Base-by-base conservation (phyloP, 2,888 invertebrate species). In the Spisula subtruncata region DNA sequence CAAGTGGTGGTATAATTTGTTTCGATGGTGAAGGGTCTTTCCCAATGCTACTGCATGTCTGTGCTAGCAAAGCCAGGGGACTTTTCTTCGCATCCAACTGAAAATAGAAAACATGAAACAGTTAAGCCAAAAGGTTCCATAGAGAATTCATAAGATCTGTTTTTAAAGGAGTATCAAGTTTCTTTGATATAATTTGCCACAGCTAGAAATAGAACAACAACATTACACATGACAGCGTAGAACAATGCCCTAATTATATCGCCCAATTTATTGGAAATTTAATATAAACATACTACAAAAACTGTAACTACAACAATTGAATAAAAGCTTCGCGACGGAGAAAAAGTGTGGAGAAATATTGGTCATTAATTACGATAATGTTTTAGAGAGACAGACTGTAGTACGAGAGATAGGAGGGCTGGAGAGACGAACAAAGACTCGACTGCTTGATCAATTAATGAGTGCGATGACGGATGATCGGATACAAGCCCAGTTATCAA, bases 61-160 rank as follows among this genome's bases (percentile, higher is more conserved):
- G 99, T 91, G 99, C 99, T 96, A 99, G 97, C 92, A 99, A 97
- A 91, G 99, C 99, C 96, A 99, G 97, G 8, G 99, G 99, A 97
- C 99, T 99, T 97, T 99, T 99, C 97, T 99, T 99, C 92, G 99
- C 98, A 97, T 99, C 99, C 98, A 99, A 97, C 99, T 99, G 98
- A 93, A 98, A 98, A 97, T 75, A 51, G 89, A n/a, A 88, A 85
- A 71, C 12, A 16, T 51, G 41, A 41, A 41, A 41, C 41, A 51
- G 5, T 6, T 51, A 51, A 51, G 16, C 51, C 16, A 16, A 51
- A 51, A 10, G 51, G 51, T 6, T 51, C 14, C 10, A 51, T 51
- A 10, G 14, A 51, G 16, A 51, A 51, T 51, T 51, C 6, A 51
- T 12, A 51, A 8, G 51, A 51, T 41, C 51, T 51, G 14, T 51